A percentile compares a stretch with the other conserved stretches of the same genome.
Evolutionary conservation across 2,888 invertebrate species (phyloP).

Genomic region (Laothoe populi): DNA sequence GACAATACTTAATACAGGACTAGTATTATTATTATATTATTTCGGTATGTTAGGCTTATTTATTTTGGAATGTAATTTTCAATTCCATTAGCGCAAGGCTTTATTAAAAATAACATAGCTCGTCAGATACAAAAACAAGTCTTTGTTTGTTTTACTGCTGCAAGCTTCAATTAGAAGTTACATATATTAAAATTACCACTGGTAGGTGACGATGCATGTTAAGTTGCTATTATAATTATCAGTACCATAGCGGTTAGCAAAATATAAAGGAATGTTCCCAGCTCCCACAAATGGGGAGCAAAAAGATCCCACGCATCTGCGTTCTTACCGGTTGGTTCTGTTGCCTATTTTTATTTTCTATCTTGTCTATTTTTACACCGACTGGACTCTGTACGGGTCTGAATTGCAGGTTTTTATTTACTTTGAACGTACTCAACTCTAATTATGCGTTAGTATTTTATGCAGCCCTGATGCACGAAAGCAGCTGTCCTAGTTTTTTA

Average conservation of each 20-base stretch:
- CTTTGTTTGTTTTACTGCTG: background rate
- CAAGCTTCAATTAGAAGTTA: background rate
- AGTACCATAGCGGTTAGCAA: background rate
- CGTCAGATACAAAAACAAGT: no score
- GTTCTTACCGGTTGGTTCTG: conserved; percentile 76
- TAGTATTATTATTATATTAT: no score
- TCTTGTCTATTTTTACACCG: conserved; percentile 69
- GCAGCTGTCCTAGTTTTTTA: conserved; percentile 14
- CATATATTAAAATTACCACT: background rate
- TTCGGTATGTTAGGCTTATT: no score
- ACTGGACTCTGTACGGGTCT: conserved; percentile 28
- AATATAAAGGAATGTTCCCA: conserved; percentile 67
- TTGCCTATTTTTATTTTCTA: conserved; percentile 66
- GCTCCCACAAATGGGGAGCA: conserved; percentile 46
- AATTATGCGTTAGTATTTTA: conserved; percentile 45
- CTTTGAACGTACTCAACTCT: conserved; percentile 39
- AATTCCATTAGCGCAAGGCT: no score
- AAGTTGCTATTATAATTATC: conserved; percentile 9
- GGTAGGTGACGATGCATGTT: background rate
- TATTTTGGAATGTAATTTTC: no score
- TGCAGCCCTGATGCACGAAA: background rate
- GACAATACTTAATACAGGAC: no score
- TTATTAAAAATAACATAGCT: no score
- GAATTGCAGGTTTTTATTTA: conserved; percentile 50
- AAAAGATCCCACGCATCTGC: conserved; percentile 70